A percentile compares a stretch with the other conserved stretches of the same genome.
Conservation (phyloP, 1,140 invertebrate species). For the Pseudomyrmex flavicornis region DNA sequence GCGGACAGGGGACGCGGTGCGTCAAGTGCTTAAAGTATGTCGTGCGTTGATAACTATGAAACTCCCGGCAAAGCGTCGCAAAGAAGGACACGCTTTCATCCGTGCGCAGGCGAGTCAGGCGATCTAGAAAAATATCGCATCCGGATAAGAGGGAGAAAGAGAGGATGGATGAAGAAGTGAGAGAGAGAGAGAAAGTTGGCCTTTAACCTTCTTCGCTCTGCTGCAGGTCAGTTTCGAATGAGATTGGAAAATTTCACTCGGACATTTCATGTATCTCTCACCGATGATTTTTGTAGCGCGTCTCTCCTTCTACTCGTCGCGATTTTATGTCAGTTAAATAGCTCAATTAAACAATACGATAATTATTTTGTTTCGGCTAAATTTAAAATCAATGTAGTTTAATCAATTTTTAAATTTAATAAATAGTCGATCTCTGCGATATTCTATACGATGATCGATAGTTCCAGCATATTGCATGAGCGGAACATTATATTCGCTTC, state of each 20-base stretch:
- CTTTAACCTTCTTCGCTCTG: constrained; percentile 7
- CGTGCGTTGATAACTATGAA: constrained; percentile 56
- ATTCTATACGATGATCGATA: too few species aligned
- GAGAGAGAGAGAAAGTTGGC: neutral
- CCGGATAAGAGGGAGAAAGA: neutral
- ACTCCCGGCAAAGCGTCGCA: constrained; percentile 27
- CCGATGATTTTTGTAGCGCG: neutral
- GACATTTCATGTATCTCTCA: neutral
- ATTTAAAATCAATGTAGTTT: too few species aligned
- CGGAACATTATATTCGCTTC: too few species aligned
- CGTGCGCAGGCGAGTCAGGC: constrained; percentile 23
- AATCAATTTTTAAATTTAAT: too few species aligned
- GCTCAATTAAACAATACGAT: too few species aligned
- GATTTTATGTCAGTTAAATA: neutral
- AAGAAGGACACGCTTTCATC: constrained; percentile 44
- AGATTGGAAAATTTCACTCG: neutral
- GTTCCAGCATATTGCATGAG: too few species aligned
- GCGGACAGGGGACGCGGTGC: constrained; percentile 27
- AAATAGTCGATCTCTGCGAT: too few species aligned
- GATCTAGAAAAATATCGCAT: constrained; percentile 43
- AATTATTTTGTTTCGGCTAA: too few species aligned
- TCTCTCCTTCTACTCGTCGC: too few species aligned
- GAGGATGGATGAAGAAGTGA: neutral
- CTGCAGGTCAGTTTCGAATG: neutral
- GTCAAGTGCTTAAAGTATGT: constrained; percentile 59